These are phyloP conservation scores for Peromyscus attwateri DNA, from an alignment of 2,797 vertebrate genomes.

Conservation along the genomic window DNA sequence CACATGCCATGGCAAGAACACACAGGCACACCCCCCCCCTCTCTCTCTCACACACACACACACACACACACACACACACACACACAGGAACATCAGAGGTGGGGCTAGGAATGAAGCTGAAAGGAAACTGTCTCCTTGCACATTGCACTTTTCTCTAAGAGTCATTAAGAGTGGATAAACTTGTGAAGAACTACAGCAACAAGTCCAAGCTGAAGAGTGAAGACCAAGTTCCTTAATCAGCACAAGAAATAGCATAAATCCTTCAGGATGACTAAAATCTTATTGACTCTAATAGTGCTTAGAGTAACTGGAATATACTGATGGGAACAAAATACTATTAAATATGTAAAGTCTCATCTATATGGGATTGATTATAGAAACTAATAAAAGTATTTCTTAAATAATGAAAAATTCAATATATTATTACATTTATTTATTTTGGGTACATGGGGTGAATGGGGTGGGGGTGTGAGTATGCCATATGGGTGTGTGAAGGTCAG, in stretches of 20 bases:
- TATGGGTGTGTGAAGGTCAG: background rate
- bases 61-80: background rate
- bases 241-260: background rate
- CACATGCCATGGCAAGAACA: background rate
- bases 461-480: too few species aligned
- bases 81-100: background rate
- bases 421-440: background rate
- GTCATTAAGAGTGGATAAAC: background rate
- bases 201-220: background rate
- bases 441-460: background rate
- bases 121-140: background rate
- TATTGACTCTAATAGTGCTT: background rate
- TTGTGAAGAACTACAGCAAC: background rate
- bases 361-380: background rate
- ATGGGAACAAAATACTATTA: background rate
- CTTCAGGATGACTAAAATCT: slow-evolving; percentile 8
- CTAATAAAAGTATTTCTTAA: background rate
- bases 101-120: background rate
- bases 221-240: background rate
- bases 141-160: background rate
- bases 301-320: slow-evolving; percentile 30
- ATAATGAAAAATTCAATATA: background rate
- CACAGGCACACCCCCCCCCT: too few species aligned
- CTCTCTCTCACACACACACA: background rate
- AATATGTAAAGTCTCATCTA: background rate